Evolutionary conservation across 1,140 invertebrate genomes (phyloP).

Genomic region (honey bee (Apis mellifera)): Amel_HAv3.1 CM009942.2:1508501-1509000

Average conservation of each 20-base stretch:
- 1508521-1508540: too few species aligned
- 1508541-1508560: too few species aligned
- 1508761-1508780: too few species aligned
- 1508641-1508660: slow-evolving; percentile 92
- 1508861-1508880: slow-evolving; percentile 92
- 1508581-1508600: background rate
- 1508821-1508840: slow-evolving; percentile 92
- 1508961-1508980: slow-evolving; percentile 97
- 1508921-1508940: slow-evolving; percentile 95
- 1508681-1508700: slow-evolving; percentile 90
- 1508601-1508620: slow-evolving; percentile 71
- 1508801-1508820: slow-evolving; percentile 88
- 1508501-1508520: too few species aligned
- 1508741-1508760: background rate
- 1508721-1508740: slow-evolving; percentile 85
- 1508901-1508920: slow-evolving; percentile 90
- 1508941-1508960: slow-evolving; percentile 96
- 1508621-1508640: slow-evolving; percentile 87
- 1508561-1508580: background rate
- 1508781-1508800: too few species aligned
- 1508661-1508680: slow-evolving; percentile 90
- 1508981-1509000: slow-evolving; percentile 97
- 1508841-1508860: slow-evolving; percentile 90
- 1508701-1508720: slow-evolving; percentile 91
- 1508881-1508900: slow-evolving; percentile 88